phyloP scores from a whole-genome alignment of 1,140 invertebrate species.

The Procambarus virginalis region DNA sequence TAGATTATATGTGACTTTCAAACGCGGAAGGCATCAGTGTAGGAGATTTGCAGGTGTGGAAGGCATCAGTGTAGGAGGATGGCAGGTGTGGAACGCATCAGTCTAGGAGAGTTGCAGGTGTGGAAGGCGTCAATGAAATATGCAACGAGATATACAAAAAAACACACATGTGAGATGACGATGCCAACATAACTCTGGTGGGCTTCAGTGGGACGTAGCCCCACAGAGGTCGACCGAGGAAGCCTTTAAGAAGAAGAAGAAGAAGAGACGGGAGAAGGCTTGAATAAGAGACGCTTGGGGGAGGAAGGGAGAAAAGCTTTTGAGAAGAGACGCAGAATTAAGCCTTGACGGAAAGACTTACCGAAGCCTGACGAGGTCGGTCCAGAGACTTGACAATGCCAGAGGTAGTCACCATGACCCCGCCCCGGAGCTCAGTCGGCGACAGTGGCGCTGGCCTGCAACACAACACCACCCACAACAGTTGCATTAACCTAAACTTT shows the following conservation, averaged over 20 bases:
- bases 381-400: constrained; percentile 57
- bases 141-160: neutral
- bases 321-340: neutral
- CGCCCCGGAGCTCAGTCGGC: constrained; percentile 52
- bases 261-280: too few species aligned
- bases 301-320: neutral
- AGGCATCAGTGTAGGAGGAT: neutral
- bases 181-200: neutral
- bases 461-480: neutral
- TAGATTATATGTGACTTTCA: too few species aligned
- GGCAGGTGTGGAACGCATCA: neutral
- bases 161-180: neutral
- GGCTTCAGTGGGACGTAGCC: neutral
- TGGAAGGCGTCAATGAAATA: neutral
- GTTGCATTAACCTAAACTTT: neutral
- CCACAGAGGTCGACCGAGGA: neutral
- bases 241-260: neutral
- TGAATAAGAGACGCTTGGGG: too few species aligned
- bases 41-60: neutral
- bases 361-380: constrained; percentile 59
- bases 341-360: constrained; percentile 25
- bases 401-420: constrained; percentile 48
- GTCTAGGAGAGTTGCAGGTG: neutral
- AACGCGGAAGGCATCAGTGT: neutral
- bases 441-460: constrained; percentile 56